Evolutionary conservation across 2,888 invertebrate species (phyloP).

Genomic region (Drosophila limbata): DNA sequence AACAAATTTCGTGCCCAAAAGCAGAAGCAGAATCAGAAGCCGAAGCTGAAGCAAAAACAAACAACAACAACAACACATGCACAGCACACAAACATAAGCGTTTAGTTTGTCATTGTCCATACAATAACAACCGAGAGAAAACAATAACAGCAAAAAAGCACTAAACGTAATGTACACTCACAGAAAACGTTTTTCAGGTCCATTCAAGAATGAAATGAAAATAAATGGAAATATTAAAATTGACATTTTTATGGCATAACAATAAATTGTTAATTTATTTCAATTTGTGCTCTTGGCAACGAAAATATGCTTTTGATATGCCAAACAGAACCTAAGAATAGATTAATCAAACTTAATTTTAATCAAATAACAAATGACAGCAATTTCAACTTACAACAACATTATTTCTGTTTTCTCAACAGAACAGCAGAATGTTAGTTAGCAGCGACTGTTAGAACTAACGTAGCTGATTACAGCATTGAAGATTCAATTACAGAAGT

Average conservation of each 20-base stretch:
- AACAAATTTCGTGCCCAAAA: constrained; percentile 44
- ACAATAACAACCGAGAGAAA: constrained; percentile 18
- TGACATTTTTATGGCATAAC: neutral
- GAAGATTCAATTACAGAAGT: neutral
- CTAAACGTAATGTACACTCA: constrained; percentile 5
- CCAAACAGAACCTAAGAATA: neutral
- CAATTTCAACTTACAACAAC: neutral
- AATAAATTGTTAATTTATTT: constrained; percentile 22
- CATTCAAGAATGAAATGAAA: constrained; percentile 13
- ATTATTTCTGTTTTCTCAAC: neutral
- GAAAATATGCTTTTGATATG: constrained; percentile 10
- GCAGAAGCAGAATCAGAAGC: constrained; percentile 23
- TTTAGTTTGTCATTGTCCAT: constrained; percentile 61
- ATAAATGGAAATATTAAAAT: constrained; percentile 10
- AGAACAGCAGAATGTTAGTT: neutral
- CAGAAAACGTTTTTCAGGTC: constrained; percentile 2
- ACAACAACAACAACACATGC: constrained; percentile 32
- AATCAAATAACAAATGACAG: neutral
- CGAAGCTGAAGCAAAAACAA: constrained; percentile 19
- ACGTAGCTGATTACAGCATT: neutral
- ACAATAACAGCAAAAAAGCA: constrained; percentile 6
- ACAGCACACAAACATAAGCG: neutral
- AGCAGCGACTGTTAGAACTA: neutral
- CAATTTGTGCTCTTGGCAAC: constrained; percentile 16
- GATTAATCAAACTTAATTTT: constrained; percentile 1